Evolutionary conservation across 2,113 vertebrate species (phyloP).

Genomic region (Tragelaphus scriptus): DNA sequence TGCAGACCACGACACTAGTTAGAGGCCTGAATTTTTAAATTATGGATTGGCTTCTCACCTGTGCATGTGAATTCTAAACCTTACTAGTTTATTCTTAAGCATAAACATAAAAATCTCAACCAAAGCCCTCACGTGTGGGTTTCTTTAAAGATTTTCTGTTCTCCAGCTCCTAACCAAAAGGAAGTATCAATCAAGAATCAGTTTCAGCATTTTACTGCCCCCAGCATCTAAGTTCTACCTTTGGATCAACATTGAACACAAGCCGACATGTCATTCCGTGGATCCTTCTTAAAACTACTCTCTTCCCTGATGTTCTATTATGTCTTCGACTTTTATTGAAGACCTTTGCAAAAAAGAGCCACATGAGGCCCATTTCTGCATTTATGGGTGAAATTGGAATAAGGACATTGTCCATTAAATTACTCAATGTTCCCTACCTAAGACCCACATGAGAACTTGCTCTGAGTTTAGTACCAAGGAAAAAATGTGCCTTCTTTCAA

Average conservation of each 20-base stretch:
- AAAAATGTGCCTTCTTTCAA: slow-evolving; percentile 13
- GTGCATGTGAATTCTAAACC: neutral
- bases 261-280: neutral
- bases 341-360: slow-evolving; percentile 14
- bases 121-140: neutral
- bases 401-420: slow-evolving; percentile 48
- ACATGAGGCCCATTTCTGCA: slow-evolving; percentile 18
- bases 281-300: neutral
- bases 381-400: slow-evolving; percentile 38
- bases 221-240: neutral
- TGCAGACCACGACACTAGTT: neutral
- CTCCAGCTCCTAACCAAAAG: neutral
- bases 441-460: slow-evolving; percentile 38
- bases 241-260: neutral
- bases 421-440: slow-evolving; percentile 48
- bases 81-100: neutral
- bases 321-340: slow-evolving; percentile 24
- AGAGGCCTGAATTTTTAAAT: neutral
- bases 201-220: neutral
- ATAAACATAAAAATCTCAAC: neutral
- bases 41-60: neutral
- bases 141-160: neutral
- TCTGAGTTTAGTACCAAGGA: slow-evolving; percentile 9
- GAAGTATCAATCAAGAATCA: neutral
- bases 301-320: slow-evolving; percentile 1